Evolutionary conservation across 2,888 invertebrate genomes (phyloP).

Genomic region (Agriopis leucophaearia): DNA sequence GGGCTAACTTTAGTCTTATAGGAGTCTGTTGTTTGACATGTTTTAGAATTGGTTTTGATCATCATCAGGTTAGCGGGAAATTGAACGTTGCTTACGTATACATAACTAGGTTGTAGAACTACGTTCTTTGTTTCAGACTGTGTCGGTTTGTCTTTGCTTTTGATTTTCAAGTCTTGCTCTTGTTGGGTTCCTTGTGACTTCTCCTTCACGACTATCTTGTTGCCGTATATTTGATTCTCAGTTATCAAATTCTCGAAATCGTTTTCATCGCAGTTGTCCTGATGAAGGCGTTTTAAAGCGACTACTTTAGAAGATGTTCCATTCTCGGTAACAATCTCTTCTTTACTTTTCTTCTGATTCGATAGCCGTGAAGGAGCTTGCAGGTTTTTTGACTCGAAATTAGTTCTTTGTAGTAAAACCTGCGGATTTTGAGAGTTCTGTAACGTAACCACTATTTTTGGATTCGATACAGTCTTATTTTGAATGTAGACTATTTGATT

Average conservation of each 20-base stretch:
- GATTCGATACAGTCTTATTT: slow-evolving; percentile 68
- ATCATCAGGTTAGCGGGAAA: slow-evolving; percentile 81
- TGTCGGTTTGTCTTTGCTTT: slow-evolving; percentile 61
- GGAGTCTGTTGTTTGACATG: slow-evolving; percentile 57
- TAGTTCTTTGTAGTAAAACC: slow-evolving; percentile 72
- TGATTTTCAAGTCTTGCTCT: slow-evolving; percentile 74
- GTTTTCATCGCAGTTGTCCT: slow-evolving; percentile 82
- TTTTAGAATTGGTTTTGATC: slow-evolving; percentile 73
- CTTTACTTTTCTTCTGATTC: slow-evolving; percentile 77
- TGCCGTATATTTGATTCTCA: slow-evolving; percentile 85
- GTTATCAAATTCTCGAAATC: slow-evolving; percentile 86
- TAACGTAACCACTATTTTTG: slow-evolving; percentile 76
- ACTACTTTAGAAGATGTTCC: slow-evolving; percentile 76
- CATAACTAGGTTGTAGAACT: slow-evolving; percentile 76
- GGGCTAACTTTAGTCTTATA: slow-evolving; percentile 57
- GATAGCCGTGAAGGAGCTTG: slow-evolving; percentile 82
- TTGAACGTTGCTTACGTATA: slow-evolving; percentile 80
- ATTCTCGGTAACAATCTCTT: slow-evolving; percentile 68
- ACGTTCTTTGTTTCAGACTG: slow-evolving; percentile 70
- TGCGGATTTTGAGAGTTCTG: slow-evolving; percentile 70
- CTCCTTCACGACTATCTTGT: slow-evolving; percentile 86
- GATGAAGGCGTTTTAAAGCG: slow-evolving; percentile 79
- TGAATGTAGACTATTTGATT: slow-evolving; percentile 78
- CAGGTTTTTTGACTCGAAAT: slow-evolving; percentile 79
- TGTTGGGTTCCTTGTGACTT: slow-evolving; percentile 77